A percentile compares a stretch with the other conserved stretches of the same genome.
Conservation (phyloP, 2,888 invertebrate genomes). For the Epirrita christyi region DNA sequence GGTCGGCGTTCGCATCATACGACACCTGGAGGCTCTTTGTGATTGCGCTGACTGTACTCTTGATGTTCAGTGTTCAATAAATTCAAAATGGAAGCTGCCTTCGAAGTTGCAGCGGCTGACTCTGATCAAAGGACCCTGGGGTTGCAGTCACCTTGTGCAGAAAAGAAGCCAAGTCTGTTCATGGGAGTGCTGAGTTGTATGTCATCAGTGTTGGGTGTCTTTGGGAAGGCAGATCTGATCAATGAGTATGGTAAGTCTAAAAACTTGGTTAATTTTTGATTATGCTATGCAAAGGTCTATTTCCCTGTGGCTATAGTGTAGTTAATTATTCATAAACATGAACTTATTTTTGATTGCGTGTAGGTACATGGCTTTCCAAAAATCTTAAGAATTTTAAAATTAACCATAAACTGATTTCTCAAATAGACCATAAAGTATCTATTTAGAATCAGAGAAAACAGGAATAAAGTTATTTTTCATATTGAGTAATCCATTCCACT, state of each 20-base stretch:
- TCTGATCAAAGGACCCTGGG: neutral
- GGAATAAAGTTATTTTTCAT: too few relatives aligned
- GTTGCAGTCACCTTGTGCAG: neutral
- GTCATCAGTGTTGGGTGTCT: constrained; percentile 16
- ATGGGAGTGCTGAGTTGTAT: constrained; percentile 16
- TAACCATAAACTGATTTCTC: too few relatives aligned
- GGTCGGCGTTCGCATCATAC: neutral
- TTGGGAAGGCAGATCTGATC: constrained; percentile 7
- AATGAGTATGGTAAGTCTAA: constrained; percentile 18
- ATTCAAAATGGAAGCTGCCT: constrained; percentile 4
- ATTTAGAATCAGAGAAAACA: too few relatives aligned
- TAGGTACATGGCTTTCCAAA: too few relatives aligned
- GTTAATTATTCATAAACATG: too few relatives aligned
- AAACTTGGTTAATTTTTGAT: too few relatives aligned
- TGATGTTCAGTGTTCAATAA: neutral
- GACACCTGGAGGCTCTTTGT: neutral
- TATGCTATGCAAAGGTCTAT: too few relatives aligned
- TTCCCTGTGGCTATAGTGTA: too few relatives aligned
- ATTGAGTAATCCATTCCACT: too few relatives aligned
- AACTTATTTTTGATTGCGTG: too few relatives aligned
- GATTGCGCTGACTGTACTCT: neutral
- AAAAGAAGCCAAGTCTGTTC: constrained; percentile 10
- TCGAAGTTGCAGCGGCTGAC: constrained; percentile 7
- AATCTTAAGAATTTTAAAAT: too few relatives aligned
- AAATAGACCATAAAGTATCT: too few relatives aligned